phyloP scores from a whole-genome alignment of 2,888 invertebrate species.

The Tipula vernalis region DNA sequence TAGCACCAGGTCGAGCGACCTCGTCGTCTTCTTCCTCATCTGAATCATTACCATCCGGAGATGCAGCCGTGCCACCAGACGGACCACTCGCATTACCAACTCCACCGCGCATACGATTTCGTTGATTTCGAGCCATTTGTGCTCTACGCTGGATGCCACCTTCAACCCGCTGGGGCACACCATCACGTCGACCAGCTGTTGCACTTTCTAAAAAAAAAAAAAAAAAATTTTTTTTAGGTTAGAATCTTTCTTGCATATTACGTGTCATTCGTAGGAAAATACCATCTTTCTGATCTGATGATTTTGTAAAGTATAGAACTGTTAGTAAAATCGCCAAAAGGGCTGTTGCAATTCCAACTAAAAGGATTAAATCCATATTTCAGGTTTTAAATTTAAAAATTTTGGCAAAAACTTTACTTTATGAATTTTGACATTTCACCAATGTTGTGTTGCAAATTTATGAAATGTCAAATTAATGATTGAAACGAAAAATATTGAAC shows the following conservation, averaged over 20 bases:
- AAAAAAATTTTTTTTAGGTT: background rate
- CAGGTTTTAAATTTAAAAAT: background rate
- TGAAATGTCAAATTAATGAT: background rate
- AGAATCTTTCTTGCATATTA: background rate
- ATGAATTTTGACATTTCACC: background rate
- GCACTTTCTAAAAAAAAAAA: background rate
- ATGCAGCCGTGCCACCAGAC: conserved; percentile 27
- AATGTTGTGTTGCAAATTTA: background rate
- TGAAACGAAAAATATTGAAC: background rate
- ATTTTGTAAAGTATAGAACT: conserved; percentile 21
- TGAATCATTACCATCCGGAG: conserved; percentile 40
- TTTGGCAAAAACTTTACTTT: conserved; percentile 18
- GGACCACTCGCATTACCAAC: conserved; percentile 35
- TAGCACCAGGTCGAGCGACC: conserved; percentile 22
- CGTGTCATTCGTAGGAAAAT: background rate
- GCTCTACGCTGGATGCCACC: conserved; percentile 54
- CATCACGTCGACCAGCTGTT: conserved; percentile 20
- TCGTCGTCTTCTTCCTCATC: conserved; percentile 36
- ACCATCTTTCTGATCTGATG: background rate
- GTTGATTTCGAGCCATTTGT: conserved; percentile 59
- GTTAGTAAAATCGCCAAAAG: conserved; percentile 32
- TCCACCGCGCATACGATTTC: conserved; percentile 32
- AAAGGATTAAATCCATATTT: conserved; percentile 36
- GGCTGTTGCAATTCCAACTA: conserved; percentile 35
- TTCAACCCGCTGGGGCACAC: conserved; percentile 27